A percentile compares a stretch with the other conserved stretches of the same genome.
Evolutionary conservation across 1,140 invertebrate species (phyloP).

Genomic region (Procambarus clarkii): DNA sequence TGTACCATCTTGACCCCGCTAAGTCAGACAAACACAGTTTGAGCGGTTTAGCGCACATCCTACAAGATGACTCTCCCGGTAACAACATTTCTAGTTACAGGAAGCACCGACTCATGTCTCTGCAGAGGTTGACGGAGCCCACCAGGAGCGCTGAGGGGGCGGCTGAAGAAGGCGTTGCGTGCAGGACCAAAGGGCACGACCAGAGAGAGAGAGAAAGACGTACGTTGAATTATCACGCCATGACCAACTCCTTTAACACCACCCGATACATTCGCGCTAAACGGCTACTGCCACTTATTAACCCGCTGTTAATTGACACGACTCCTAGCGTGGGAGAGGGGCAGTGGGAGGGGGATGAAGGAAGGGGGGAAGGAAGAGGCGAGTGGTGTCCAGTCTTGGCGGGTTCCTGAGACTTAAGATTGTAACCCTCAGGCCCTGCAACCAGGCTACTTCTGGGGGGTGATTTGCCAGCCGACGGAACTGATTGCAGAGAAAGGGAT

Average conservation of each 20-base stretch:
- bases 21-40: not conserved
- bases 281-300: not conserved
- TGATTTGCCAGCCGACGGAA: conserved; percentile 6
- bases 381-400: conserved; percentile 1
- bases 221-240: not conserved
- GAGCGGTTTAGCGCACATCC: too few species aligned
- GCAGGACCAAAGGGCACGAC: conserved; percentile 22
- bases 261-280: not conserved
- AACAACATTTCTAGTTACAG: too few species aligned
- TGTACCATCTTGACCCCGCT: not conserved
- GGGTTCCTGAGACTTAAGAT: not conserved
- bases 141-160: not conserved
- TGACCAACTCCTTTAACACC: not conserved
- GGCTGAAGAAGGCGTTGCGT: not conserved
- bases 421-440: not conserved
- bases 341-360: not conserved
- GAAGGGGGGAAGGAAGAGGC: not conserved
- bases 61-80: too few species aligned
- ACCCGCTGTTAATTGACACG: not conserved
- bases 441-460: conserved; percentile 25
- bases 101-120: not conserved
- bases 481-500: not conserved
- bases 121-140: not conserved
- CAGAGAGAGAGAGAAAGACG: not conserved
- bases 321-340: not conserved